These are phyloP conservation scores for Perizoma flavofasciatum DNA, from an alignment of 2,888 invertebrate species.

Conservation along the genomic window DNA sequence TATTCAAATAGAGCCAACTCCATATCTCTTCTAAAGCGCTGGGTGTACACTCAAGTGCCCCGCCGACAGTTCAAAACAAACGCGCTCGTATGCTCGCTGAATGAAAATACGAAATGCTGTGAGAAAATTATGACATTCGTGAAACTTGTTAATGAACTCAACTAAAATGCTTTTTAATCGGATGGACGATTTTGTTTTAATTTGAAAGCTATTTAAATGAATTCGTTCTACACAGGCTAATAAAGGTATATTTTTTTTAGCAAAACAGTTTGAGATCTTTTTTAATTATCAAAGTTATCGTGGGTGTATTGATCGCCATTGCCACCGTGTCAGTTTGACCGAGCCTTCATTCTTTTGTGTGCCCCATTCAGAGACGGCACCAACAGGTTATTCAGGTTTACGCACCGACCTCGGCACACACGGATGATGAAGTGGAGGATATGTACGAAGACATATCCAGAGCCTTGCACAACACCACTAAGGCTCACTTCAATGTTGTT, in stretches of 20 bases:
- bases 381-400: no score
- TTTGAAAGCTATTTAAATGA: constrained; percentile 13
- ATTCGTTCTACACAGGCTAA: neutral
- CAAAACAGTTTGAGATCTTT: neutral
- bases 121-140: constrained; percentile 25
- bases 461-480: no score
- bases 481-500: no score
- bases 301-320: no score
- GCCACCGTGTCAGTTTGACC: no score
- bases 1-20: constrained; percentile 39
- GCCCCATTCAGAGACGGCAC: no score
- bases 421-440: no score
- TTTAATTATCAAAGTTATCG: no score
- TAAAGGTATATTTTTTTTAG: neutral
- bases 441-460: no score
- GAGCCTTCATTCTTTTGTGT: no score
- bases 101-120: constrained; percentile 22
- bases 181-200: constrained; percentile 7
- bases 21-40: constrained; percentile 31
- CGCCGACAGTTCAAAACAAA: constrained; percentile 23
- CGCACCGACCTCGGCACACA: no score
- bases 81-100: constrained; percentile 13
- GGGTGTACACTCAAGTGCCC: constrained; percentile 27
- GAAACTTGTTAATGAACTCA: constrained; percentile 24
- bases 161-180: constrained; percentile 11